Evolutionary conservation across 2,113 vertebrate genomes (phyloP).

Genomic region (Platichthys stellatus): DNA sequence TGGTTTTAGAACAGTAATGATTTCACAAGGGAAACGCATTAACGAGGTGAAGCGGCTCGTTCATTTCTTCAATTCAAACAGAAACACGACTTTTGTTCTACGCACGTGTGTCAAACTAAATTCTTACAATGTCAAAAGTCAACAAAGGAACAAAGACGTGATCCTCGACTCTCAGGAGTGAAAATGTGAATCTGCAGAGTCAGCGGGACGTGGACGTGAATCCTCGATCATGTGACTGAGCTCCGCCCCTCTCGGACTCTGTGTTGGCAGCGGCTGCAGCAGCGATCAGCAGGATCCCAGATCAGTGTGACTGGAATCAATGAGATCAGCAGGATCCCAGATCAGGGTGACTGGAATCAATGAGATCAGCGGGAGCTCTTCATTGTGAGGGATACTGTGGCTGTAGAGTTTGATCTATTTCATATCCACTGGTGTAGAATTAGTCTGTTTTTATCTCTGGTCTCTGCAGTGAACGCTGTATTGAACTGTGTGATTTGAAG

Average conservation of each 20-base stretch:
- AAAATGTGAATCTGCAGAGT: background rate
- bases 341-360: background rate
- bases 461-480: background rate
- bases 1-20: too few relatives aligned
- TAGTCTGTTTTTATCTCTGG: background rate
- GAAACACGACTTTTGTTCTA: too few relatives aligned
- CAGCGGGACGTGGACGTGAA: too few relatives aligned
- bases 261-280: constrained; percentile 11
- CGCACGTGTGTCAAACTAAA: too few relatives aligned
- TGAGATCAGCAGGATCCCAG: constrained; percentile 3
- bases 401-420: too few relatives aligned
- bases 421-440: background rate
- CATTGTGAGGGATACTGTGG: constrained; percentile 27
- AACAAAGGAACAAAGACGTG: too few relatives aligned
- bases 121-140: too few relatives aligned
- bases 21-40: too few relatives aligned
- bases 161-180: too few relatives aligned
- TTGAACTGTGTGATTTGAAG: constrained; percentile 18
- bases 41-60: too few relatives aligned
- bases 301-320: too few relatives aligned
- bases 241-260: constrained; percentile 5
- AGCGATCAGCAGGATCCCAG: background rate
- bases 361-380: constrained; percentile 18
- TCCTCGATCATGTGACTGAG: background rate
- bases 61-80: too few relatives aligned